phyloP scores from a whole-genome alignment of 2,113 vertebrate species.

The Ophiodon elongatus region DNA sequence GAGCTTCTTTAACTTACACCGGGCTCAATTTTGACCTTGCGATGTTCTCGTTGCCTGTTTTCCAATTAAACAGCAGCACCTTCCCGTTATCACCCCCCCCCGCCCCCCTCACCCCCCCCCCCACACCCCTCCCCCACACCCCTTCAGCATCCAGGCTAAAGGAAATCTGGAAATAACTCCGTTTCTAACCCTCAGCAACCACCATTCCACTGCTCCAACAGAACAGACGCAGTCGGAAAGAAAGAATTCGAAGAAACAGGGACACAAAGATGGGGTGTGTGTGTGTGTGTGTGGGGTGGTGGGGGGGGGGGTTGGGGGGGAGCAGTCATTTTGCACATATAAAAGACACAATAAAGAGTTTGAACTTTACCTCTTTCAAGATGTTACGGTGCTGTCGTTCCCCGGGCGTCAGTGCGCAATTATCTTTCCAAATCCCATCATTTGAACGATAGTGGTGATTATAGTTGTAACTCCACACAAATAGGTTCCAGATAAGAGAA shows the following conservation, averaged over 20 bases:
- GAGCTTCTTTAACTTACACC: conserved; percentile 34
- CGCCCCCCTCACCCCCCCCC: not conserved
- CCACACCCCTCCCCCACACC: not conserved
- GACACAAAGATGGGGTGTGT: not conserved
- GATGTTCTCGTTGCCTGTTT: conserved; percentile 33
- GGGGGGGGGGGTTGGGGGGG: not conserved
- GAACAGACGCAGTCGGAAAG: conserved; percentile 28
- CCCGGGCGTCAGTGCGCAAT: conserved; percentile 59
- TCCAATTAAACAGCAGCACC: not conserved
- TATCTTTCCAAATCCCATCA: conserved; percentile 67
- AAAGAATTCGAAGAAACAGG: not conserved
- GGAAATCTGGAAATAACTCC: conserved; percentile 42
- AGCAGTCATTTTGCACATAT: not conserved
- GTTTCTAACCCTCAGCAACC: not conserved
- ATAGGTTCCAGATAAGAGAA: conserved; percentile 47
- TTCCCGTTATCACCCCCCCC: not conserved
- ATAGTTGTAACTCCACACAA: conserved; percentile 70
- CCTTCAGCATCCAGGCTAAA: conserved; percentile 25
- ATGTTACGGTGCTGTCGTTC: not conserved
- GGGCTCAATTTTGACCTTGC: conserved; percentile 65
- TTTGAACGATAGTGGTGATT: not conserved
- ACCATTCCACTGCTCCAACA: conserved; percentile 13
- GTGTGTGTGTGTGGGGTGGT: not conserved
- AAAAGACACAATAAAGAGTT: conserved; percentile 33
- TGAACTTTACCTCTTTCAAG: conserved; percentile 67